Base-by-base conservation (phyloP, 2,888 invertebrate genomes). In the Abscondita cerata region DNA sequence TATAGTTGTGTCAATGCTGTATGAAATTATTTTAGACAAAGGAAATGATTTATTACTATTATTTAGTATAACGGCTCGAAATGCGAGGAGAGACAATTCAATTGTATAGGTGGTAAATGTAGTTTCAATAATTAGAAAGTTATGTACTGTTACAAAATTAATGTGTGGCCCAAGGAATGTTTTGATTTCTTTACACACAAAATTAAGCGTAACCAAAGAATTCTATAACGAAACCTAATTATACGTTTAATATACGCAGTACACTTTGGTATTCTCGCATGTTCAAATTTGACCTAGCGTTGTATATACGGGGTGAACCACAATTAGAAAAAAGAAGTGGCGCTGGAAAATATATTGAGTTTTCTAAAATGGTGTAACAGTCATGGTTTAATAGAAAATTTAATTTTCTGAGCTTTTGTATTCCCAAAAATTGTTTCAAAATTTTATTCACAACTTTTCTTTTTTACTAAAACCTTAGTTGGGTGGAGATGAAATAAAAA, bases 181-280 rank as follows among this genome's bases (percentile, higher is more conserved):
- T 61, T 64, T 58, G 54, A 64, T 61, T 58, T 53, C 59, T 52
- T 52, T 38, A 59, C 59, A 52, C 64, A 64, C 61, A 57, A 60
- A 57, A 56, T 18, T 48, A 50, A 54, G 63, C 55, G 63, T 59
- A 59, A 64, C 58, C 55, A 51, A 55, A 20, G 55, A 63, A 54
- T 52, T 34, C n/a, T 54, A 52, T 25, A 25, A 56, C 61, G 44
- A 61, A 61, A 61, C 55, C 54, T 61, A 55, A 55, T 53, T 36
- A 53, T 59, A 53, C 53, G 33, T 53, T 52, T 56, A 53, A 52
- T 47, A 59, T 59, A 47, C 40, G 47, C 47, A 40, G 25, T 52
- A 53, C 47, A 41, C 47, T 46, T 18, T 48, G 47, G 59, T 36
- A 53, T 47, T 40, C 19, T 16, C 2, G 11, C 36, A 12, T 9